phyloP scores from a whole-genome alignment of 2,113 vertebrate genomes.

The Dermatemys mawii region DNA sequence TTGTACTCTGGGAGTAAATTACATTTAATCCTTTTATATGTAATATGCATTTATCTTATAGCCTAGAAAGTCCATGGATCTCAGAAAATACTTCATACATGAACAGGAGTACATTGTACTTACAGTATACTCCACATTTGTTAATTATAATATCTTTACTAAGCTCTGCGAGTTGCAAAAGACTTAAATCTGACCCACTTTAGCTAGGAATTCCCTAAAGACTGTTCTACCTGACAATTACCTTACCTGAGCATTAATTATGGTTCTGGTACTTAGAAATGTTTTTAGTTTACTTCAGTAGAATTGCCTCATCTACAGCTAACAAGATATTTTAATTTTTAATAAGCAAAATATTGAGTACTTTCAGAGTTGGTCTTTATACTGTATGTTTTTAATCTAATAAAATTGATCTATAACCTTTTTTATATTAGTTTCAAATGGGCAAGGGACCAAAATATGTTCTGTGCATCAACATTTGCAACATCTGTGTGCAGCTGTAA shows the following conservation, averaged over 20 bases:
- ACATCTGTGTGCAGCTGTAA: not conserved
- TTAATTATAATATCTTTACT: not conserved
- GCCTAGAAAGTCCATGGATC: slow-evolving; percentile 34
- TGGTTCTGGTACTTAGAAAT: slow-evolving; percentile 28
- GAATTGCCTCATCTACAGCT: slow-evolving; percentile 44
- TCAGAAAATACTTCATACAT: slow-evolving; percentile 30
- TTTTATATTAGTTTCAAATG: slow-evolving; percentile 49
- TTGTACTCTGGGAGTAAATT: slow-evolving; percentile 62
- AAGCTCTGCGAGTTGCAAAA: slow-evolving; percentile 15
- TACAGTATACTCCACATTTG: slow-evolving; percentile 28
- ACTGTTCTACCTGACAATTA: slow-evolving; percentile 61
- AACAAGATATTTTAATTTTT: slow-evolving; percentile 55
- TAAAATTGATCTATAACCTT: slow-evolving; percentile 46
- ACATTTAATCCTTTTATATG: slow-evolving; percentile 66
- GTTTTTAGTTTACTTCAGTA: not conserved
- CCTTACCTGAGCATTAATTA: slow-evolving; percentile 60
- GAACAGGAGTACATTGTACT: slow-evolving; percentile 25
- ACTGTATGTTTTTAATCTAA: slow-evolving; percentile 39
- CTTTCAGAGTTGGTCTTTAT: slow-evolving; percentile 49
- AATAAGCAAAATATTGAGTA: slow-evolving; percentile 38
- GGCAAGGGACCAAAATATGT: slow-evolving; percentile 36
- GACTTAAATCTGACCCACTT: slow-evolving; percentile 63
- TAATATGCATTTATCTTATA: slow-evolving; percentile 72
- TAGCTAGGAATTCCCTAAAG: slow-evolving; percentile 39
- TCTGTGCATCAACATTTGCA: slow-evolving; percentile 37